These are phyloP conservation scores for Dreissena rostriformis DNA, from an alignment of 1,140 invertebrate genomes.

Conservation along the genomic window DNA sequence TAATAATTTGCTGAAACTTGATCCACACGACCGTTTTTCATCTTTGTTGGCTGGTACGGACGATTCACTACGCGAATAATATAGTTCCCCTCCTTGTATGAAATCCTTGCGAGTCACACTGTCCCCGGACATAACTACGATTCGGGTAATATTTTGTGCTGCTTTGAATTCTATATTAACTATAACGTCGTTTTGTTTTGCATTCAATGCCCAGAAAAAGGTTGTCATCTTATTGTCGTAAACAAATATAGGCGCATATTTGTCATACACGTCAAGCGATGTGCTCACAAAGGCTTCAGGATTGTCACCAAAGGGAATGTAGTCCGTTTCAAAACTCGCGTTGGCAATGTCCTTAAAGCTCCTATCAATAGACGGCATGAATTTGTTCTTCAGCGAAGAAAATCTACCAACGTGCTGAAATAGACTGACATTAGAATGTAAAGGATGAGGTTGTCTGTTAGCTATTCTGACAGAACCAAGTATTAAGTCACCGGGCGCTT, in stretches of 20 bases:
- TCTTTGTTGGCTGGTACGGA: neutral
- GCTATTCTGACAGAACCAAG: conserved; percentile 68
- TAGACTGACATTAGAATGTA: conserved; percentile 64
- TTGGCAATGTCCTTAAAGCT: conserved; percentile 52
- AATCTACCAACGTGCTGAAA: conserved; percentile 79
- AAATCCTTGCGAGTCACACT: conserved; percentile 39
- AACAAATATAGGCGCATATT: conserved; percentile 50
- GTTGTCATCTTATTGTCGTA: conserved; percentile 50
- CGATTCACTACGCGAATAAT: neutral
- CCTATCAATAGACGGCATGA: conserved; percentile 60
- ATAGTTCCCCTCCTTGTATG: conserved; percentile 15
- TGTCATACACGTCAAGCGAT: conserved; percentile 36
- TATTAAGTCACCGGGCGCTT: conserved; percentile 78
- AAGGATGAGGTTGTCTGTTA: conserved; percentile 58
- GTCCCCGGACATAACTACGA: conserved; percentile 61
- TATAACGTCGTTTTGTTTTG: conserved; percentile 40
- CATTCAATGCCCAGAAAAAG: conserved; percentile 63
- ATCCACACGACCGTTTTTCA: too few species aligned
- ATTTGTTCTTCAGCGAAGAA: conserved; percentile 72
- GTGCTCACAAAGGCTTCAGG: conserved; percentile 60
- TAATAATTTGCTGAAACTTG: conserved; percentile 17
- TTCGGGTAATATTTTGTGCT: conserved; percentile 57
- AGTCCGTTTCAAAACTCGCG: conserved; percentile 3
- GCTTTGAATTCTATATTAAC: conserved; percentile 59
- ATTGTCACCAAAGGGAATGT: conserved; percentile 57